Conservation (phyloP, 1,140 invertebrate genomes). For the Gryon sp. region DNA sequence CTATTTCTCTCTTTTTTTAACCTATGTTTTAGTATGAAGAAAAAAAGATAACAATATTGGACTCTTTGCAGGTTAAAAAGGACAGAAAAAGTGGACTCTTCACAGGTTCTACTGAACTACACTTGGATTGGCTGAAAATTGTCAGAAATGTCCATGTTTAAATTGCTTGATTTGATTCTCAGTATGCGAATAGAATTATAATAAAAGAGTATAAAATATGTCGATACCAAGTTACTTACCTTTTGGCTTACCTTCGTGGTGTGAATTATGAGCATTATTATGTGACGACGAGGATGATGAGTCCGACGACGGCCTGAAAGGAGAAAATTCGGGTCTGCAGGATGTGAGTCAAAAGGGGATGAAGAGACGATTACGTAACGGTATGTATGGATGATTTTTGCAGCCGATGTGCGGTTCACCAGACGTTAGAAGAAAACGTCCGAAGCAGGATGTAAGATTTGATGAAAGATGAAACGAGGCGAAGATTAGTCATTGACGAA, state of each 20-base stretch:
- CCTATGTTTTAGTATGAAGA: too few relatives aligned
- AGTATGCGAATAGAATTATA: too few relatives aligned
- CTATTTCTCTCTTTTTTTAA: too few relatives aligned
- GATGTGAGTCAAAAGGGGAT: constrained; percentile 57
- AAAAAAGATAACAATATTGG: too few relatives aligned
- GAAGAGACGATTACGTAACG: constrained; percentile 53
- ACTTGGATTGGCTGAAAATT: too few relatives aligned
- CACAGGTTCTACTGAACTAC: too few relatives aligned
- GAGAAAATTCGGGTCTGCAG: constrained; percentile 88
- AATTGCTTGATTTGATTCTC: too few relatives aligned
- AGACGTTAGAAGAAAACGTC: constrained; percentile 64
- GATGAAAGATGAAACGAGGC: constrained; percentile 72
- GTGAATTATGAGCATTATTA: constrained; percentile 76
- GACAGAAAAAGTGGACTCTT: too few relatives aligned
- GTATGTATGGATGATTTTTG: constrained; percentile 61
- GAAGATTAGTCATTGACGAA: constrained; percentile 66
- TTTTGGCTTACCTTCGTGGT: constrained; percentile 81
- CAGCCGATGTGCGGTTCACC: constrained; percentile 64
- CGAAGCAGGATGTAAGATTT: constrained; percentile 62
- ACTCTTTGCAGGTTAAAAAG: too few relatives aligned
- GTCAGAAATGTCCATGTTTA: too few relatives aligned
- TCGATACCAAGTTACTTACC: constrained; percentile 61
- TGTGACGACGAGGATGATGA: constrained; percentile 76
- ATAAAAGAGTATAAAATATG: not conserved
- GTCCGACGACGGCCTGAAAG: constrained; percentile 85